Evolutionary conservation across 2,113 vertebrate genomes (phyloP), one percentile per base, ranked within the genome.

Genomic region (Pleuronectes platessa): DNA sequence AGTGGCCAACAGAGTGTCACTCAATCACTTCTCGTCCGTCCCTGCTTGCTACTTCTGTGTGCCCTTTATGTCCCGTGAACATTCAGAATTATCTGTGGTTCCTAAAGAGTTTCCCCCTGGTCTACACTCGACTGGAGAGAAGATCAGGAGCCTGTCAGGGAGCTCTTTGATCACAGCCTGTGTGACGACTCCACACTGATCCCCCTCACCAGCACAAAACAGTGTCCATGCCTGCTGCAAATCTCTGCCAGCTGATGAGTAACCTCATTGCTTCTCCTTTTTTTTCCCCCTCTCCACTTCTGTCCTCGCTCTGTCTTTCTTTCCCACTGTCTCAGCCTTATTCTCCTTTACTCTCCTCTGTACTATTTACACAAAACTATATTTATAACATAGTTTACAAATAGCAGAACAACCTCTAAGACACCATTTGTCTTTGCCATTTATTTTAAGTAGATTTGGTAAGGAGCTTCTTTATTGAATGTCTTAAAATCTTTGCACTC

Each of bases 111-210:
- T 92, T 86, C 91, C 93, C 94, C 94, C 92, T 96, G 92, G 87
- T 93, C 96, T 95, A 94, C 88, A 84, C 56, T 63, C 88, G 84
- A 86, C 68, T 72, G 86, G 76, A 78, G 76, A 80, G 73, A 85
- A 88, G 84, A 88, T 78, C 84, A 79, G 82, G 85, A 76, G 71
- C 70, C 79, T 83, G 78, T 73, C 79, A 92, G 91, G 94, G 94
- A 85, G 91, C 94, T 93, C 96, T 95, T 97, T 98, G 96, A 97
- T 98, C 95, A 96, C 90, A 89, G 90, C 62, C 94, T 94, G 81
- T 73, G 72, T 91, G 95, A 94, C 94, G 94, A 95, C 94, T 96
- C 95, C 92, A 92, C 94, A 92, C 90, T 95, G 96, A 97, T 97
- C 97, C 96, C 96, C 96, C 96, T 8, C 47, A 4, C 94, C 95